Conservation (phyloP, 2,113 vertebrate genomes). For the Chaenocephalus aceratus region DNA sequence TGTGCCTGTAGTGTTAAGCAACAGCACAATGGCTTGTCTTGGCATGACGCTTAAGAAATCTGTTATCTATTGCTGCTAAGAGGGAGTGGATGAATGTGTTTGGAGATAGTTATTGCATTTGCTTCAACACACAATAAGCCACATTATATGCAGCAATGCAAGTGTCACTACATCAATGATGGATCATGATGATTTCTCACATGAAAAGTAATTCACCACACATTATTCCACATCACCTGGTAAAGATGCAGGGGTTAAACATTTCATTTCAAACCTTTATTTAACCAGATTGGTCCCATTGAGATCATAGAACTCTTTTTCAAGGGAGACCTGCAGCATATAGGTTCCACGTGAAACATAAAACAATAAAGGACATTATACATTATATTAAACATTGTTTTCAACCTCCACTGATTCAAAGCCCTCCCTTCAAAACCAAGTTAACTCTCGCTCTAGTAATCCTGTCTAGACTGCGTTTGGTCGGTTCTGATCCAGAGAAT, state of each 20-base stretch:
- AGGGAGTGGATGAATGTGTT: slow-evolving; percentile 27
- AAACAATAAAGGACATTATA: too few species aligned
- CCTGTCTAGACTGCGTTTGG: not conserved
- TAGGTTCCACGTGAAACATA: too few species aligned
- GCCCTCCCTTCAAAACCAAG: not conserved
- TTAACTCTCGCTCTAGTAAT: slow-evolving; percentile 1
- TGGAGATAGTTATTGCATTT: slow-evolving; percentile 16
- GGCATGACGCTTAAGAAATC: slow-evolving; percentile 45
- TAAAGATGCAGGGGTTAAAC: not conserved
- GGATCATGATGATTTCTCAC: not conserved
- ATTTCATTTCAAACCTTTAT: not conserved
- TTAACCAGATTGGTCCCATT: too few species aligned
- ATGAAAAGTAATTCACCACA: not conserved
- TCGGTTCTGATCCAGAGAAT: slow-evolving; percentile 3
- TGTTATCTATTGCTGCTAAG: slow-evolving; percentile 23
- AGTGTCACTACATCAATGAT: not conserved
- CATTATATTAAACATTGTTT: not conserved
- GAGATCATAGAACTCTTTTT: too few species aligned
- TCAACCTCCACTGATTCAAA: not conserved
- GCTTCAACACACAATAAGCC: not conserved
- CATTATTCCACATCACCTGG: not conserved
- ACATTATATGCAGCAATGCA: not conserved
- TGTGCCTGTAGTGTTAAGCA: slow-evolving; percentile 39
- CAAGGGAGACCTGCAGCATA: too few species aligned
- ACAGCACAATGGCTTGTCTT: slow-evolving; percentile 42